phyloP scores from a whole-genome alignment of 2,888 invertebrate species.

The Lasioglossum oenotherae region DNA sequence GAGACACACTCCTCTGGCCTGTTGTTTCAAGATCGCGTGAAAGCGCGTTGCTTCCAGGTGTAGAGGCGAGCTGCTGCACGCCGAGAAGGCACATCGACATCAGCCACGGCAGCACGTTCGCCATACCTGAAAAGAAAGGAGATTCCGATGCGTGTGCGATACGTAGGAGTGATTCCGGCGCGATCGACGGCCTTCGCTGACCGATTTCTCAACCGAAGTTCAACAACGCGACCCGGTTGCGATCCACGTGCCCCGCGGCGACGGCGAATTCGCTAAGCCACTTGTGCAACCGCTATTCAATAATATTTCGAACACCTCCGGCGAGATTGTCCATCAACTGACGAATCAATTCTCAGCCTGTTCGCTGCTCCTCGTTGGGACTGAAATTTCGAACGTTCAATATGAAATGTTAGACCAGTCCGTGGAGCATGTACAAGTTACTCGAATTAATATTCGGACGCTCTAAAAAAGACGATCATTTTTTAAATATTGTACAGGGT shows the following conservation, averaged over 20 bases:
- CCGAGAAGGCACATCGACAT: conserved; percentile 83
- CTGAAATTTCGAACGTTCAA: background rate
- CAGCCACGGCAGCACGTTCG: conserved; percentile 81
- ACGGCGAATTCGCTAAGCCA: conserved; percentile 21
- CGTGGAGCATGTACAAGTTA: no score
- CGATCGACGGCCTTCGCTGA: conserved; percentile 35
- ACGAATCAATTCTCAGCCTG: background rate
- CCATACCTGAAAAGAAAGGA: conserved; percentile 76
- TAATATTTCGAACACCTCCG: background rate
- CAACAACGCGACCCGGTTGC: conserved; percentile 23
- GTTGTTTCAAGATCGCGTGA: conserved; percentile 79
- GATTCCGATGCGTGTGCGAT: conserved; percentile 27
- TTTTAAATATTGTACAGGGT: no score
- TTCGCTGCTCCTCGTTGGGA: background rate
- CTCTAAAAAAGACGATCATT: no score
- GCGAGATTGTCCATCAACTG: background rate
- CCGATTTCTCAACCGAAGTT: conserved; percentile 51
- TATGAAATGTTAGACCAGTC: no score
- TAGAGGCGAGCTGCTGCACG: conserved; percentile 74
- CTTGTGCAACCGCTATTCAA: conserved; percentile 9
- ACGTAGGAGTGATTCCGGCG: background rate
- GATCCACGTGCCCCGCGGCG: conserved; percentile 16
- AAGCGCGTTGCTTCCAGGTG: conserved; percentile 68
- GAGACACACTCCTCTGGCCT: conserved; percentile 29
- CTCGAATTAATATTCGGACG: no score